Evolutionary conservation across 2,888 invertebrate species (phyloP).

Genomic region (Ceriagrion tenellum): DNA sequence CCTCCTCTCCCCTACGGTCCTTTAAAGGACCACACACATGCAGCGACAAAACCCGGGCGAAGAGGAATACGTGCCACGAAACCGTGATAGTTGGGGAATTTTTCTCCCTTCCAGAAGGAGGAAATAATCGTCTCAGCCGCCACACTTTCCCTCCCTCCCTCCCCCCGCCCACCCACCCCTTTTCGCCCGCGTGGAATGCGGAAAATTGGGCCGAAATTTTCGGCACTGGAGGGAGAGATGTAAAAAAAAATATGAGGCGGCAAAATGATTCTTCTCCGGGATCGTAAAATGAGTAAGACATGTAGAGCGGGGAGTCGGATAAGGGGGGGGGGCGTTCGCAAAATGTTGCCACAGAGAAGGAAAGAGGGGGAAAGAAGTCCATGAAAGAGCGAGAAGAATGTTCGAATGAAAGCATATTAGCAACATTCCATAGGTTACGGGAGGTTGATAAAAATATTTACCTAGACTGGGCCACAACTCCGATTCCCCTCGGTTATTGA

Average conservation of each 20-base stretch:
- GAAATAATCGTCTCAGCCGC: neutral
- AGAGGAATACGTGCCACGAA: neutral
- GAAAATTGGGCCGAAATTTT: constrained; percentile 46
- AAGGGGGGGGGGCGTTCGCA: neutral
- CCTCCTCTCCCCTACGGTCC: neutral
- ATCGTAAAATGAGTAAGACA: neutral
- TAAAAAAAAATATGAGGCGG: neutral
- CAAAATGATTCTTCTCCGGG: neutral
- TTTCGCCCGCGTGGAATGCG: neutral
- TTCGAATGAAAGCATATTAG: no score
- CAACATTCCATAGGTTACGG: no score
- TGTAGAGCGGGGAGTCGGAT: neutral
- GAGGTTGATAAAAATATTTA: no score
- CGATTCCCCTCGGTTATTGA: no score
- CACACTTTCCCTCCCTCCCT: neutral
- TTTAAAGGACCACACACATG: neutral
- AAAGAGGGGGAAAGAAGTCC: no score
- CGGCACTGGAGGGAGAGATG: neutral
- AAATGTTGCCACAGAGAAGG: no score
- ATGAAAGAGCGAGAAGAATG: no score
- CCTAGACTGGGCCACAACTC: no score
- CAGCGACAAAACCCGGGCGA: neutral
- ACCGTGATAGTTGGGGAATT: neutral
- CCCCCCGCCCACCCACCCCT: no score
- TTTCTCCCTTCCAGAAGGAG: neutral